These are phyloP conservation scores for Glaucidium brasilianum DNA, from an alignment of 2,113 vertebrate genomes.

Conservation along the genomic window DNA sequence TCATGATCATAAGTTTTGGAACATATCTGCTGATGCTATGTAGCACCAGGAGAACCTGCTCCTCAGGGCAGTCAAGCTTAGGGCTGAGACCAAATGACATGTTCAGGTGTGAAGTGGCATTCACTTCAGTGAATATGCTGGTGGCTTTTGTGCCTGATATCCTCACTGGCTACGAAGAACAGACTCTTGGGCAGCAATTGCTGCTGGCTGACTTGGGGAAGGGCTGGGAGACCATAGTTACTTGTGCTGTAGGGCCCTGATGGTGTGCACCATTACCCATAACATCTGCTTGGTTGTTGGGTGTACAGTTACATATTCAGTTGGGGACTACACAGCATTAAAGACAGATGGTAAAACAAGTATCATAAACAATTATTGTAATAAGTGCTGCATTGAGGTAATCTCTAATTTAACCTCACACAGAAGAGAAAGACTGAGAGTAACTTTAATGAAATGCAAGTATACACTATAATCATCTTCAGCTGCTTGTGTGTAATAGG, in stretches of 20 bases:
- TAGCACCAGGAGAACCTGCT: not conserved
- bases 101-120: not conserved
- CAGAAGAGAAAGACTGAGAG: conserved; percentile 49
- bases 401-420: conserved; percentile 63
- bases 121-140: not conserved
- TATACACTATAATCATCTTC: conserved; percentile 58
- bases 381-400: conserved; percentile 54
- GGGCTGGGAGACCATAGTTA: not conserved
- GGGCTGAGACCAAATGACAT: not conserved
- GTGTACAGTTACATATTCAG: conserved; percentile 62
- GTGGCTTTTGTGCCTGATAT: not conserved
- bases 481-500: conserved; percentile 52
- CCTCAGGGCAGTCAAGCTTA: not conserved
- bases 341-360: conserved; percentile 72
- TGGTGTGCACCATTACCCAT: not conserved
- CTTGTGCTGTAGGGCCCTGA: not conserved
- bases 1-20: not conserved
- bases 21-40: not conserved
- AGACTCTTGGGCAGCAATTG: not conserved
- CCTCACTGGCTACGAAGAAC: accelerated
- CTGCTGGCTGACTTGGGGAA: not conserved
- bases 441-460: conserved; percentile 63
- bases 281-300: conserved; percentile 62
- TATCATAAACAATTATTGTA: conserved; percentile 70
- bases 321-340: conserved; percentile 48